Conservation (phyloP, 2,888 invertebrate species). For the Aphrophora alni region DNA sequence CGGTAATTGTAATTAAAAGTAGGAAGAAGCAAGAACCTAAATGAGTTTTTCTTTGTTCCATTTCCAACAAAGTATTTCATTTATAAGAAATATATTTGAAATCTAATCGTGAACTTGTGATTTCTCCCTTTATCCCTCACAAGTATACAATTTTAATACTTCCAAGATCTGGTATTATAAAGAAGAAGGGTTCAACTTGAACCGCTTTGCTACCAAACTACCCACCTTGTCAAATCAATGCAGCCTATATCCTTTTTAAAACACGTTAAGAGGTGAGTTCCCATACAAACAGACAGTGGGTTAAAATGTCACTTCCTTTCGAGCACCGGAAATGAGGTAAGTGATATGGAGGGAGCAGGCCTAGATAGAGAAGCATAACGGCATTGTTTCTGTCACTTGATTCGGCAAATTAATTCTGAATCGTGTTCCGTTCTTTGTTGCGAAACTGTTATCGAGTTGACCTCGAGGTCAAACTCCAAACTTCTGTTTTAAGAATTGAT, state of each 20-base stretch:
- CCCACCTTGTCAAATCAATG: not conserved
- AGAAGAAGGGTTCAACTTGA: too few species aligned
- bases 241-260: not conserved
- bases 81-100: too few species aligned
- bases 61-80: too few species aligned
- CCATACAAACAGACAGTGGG: not conserved
- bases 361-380: not conserved
- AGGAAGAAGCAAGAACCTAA: too few species aligned
- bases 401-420: not conserved
- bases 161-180: too few species aligned
- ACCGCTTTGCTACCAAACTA: too few species aligned
- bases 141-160: too few species aligned
- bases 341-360: not conserved
- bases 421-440: not conserved
- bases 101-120: too few species aligned
- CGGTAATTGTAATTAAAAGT: too few species aligned
- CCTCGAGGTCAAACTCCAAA: not conserved
- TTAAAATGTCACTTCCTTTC: constrained; percentile 9
- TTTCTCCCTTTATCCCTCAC: too few species aligned
- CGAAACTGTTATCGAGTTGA: not conserved
- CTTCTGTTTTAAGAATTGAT: too few species aligned
- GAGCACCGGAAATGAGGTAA: not conserved
- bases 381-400: not conserved
- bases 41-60: too few species aligned
- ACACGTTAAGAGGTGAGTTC: not conserved